Evolutionary conservation across 2,797 vertebrate species (phyloP).

Genomic region (Bovichtus variegatus): DNA sequence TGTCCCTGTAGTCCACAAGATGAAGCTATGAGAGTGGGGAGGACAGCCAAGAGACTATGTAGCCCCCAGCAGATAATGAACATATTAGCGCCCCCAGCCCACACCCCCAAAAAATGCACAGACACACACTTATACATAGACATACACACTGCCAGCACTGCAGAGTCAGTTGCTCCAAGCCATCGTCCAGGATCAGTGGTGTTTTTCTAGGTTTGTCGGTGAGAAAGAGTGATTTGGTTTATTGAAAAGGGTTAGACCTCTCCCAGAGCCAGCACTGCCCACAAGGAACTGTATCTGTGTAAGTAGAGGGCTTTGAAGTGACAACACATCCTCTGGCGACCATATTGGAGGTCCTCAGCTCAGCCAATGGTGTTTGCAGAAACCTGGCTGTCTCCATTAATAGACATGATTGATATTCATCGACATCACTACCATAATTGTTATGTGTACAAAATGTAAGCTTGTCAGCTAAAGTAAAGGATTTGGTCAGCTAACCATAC

Average conservation of each 20-base stretch:
- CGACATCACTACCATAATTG: not conserved
- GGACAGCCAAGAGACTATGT: conserved; percentile 41
- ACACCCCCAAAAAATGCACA: not conserved
- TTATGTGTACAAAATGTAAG: conserved; percentile 19
- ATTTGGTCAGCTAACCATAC: not conserved
- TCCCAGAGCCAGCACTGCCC: conserved; percentile 4
- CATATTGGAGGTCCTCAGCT: conserved; percentile 23
- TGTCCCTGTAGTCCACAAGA: conserved; percentile 91
- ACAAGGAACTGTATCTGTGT: conserved; percentile 18
- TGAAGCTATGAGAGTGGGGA: conserved; percentile 86
- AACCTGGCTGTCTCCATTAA: not conserved
- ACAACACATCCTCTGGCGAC: not conserved
- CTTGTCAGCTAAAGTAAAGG: conserved; percentile 1
- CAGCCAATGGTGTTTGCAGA: conserved; percentile 3
- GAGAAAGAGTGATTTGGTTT: conserved; percentile 9
- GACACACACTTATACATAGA: conserved; percentile 10
- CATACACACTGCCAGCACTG: conserved; percentile 35
- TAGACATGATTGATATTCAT: not conserved
- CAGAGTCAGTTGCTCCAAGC: conserved; percentile 41
- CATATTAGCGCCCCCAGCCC: not conserved
- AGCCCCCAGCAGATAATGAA: conserved; percentile 24
- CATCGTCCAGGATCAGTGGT: conserved; percentile 33
- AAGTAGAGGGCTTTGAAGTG: conserved; percentile 6
- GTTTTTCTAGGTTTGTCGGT: conserved; percentile 15
- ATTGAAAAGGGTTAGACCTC: conserved; percentile 1